These are phyloP conservation scores for Falco berigora DNA, from an alignment of 2,797 vertebrate genomes.

Conservation along the genomic window DNA sequence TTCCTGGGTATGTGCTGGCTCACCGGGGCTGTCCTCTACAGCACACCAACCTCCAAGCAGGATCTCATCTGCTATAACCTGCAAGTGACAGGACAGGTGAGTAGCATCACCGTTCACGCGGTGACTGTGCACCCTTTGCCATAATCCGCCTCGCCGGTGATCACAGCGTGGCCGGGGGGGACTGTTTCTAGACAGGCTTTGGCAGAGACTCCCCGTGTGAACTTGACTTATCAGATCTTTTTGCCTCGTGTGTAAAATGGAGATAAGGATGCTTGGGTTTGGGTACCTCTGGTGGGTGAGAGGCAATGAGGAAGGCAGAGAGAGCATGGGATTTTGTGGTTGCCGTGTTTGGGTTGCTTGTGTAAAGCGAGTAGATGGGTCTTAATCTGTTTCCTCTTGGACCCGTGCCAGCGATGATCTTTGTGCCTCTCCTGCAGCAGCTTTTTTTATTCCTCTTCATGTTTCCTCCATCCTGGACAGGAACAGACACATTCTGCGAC, in stretches of 20 bases:
- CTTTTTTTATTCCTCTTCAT: background rate
- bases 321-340: background rate
- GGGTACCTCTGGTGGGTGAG: background rate
- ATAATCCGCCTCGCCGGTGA: rapidly evolving
- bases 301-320: background rate
- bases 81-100: constrained; percentile 82
- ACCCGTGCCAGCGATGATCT: background rate
- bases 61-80: constrained; percentile 80
- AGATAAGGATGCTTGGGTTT: background rate
- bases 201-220: background rate
- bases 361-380: background rate
- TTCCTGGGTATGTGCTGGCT: constrained; percentile 85
- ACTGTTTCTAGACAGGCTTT: background rate
- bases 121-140: background rate
- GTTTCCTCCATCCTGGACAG: background rate
- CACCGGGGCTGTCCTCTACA: constrained; percentile 74
- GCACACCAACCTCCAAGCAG: constrained; percentile 51
- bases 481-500: background rate
- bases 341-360: background rate
- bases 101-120: background rate
- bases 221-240: background rate
- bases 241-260: background rate
- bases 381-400: background rate
- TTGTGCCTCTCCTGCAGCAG: background rate
- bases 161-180: rapidly evolving